phyloP scores from a whole-genome alignment of 2,797 vertebrate species.

The Tragopan temminckii region DNA sequence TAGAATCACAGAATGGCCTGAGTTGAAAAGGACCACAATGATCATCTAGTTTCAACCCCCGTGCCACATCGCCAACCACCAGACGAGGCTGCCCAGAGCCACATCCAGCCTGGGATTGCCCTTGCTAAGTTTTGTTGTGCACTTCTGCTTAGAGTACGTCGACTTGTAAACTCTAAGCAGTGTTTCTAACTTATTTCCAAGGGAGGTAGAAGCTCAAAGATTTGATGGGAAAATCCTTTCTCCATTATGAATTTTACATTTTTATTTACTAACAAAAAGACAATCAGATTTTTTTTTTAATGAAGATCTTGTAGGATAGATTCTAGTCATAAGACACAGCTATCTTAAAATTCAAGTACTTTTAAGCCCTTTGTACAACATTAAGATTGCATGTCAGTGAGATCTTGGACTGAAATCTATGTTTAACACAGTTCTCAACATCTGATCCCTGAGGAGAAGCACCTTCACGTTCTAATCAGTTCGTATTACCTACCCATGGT shows the following conservation, averaged over 20 bases:
- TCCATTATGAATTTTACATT: too few species aligned
- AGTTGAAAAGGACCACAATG: too few species aligned
- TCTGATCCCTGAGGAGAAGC: rapidly evolving
- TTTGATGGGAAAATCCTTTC: too few species aligned
- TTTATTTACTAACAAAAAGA: rapidly evolving
- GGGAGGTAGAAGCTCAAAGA: too few species aligned
- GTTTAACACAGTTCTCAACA: background rate
- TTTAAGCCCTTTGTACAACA: background rate
- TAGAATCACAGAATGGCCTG: too few species aligned
- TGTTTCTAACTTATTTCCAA: too few species aligned
- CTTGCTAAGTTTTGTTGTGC: slow-evolving; percentile 82
- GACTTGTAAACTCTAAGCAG: background rate
- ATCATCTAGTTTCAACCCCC: too few species aligned
- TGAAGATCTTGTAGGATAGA: rapidly evolving
- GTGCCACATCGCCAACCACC: too few species aligned
- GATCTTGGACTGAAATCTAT: background rate
- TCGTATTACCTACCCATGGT: background rate
- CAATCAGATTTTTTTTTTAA: background rate
- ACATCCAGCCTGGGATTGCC: background rate
- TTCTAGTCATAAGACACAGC: rapidly evolving
- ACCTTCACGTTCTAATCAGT: background rate
- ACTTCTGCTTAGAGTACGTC: slow-evolving; percentile 78
- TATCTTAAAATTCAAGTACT: background rate
- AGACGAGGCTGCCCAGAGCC: too few species aligned
- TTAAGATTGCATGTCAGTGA: background rate